Conservation (phyloP, 2,797 vertebrate species). For the Anomalospiza imberbis region DNA sequence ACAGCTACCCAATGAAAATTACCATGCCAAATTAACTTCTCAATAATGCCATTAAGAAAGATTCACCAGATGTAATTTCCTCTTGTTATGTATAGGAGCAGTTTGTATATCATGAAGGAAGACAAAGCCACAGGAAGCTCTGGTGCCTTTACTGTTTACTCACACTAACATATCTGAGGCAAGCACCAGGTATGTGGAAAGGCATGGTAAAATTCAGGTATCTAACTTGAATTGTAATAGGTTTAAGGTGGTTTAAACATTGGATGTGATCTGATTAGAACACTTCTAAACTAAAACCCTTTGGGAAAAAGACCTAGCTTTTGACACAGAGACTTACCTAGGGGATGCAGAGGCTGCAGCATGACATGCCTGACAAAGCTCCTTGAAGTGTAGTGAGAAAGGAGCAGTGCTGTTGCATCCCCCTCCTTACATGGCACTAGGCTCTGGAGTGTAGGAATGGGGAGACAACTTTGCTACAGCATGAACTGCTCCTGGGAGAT, state of each 20-base stretch:
- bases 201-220: not conserved
- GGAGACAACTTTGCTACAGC: not conserved
- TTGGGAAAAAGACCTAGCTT: not conserved
- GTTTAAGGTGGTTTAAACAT: not conserved
- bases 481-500: not conserved
- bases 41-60: not conserved
- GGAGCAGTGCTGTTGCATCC: not conserved
- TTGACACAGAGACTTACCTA: not conserved
- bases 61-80: not conserved
- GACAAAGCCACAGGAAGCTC: not conserved
- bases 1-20: not conserved
- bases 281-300: not conserved
- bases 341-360: not conserved
- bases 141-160: not conserved
- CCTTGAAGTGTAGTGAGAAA: not conserved
- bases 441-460: rapidly evolving
- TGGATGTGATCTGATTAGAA: not conserved
- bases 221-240: not conserved
- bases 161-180: not conserved
- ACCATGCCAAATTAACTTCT: not conserved
- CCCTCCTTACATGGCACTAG: rapidly evolving
- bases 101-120: not conserved
- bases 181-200: not conserved
- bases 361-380: not conserved
- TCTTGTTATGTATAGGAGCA: not conserved